phyloP scores from a whole-genome alignment of 2,888 invertebrate genomes.

The Eudemis profundana region DNA sequence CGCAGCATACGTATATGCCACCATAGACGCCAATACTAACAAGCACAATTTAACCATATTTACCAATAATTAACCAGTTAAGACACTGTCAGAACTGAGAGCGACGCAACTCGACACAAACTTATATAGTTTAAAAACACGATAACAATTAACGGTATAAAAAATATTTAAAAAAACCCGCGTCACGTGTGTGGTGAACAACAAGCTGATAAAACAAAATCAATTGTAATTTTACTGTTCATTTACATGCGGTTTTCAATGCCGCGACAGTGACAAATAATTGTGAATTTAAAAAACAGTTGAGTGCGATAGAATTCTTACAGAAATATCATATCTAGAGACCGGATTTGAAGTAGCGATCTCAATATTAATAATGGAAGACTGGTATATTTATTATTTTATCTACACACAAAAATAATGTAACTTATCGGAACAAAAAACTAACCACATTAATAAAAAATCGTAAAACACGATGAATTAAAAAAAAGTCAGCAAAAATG shows the following conservation, averaged over 20 bases:
- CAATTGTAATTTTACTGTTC: background rate
- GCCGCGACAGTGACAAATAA: no score
- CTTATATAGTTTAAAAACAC: no score
- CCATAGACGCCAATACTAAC: background rate
- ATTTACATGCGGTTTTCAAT: no score
- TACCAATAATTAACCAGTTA: background rate
- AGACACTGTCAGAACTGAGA: background rate
- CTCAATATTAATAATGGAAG: no score
- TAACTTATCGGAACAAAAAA: no score
- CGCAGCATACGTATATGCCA: slow-evolving; percentile 20
- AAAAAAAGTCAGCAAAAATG: slow-evolving; percentile 46
- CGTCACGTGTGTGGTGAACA: background rate
- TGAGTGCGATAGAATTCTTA: no score
- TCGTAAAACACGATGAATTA: slow-evolving; percentile 31
- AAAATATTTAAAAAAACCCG: background rate
- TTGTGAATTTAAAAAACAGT: background rate
- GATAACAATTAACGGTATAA: no score
- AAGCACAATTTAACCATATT: slow-evolving; percentile 16
- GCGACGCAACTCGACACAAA: no score
- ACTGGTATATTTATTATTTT: background rate
- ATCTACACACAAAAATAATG: no score
- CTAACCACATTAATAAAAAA: slow-evolving; percentile 1
- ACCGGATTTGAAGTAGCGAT: no score
- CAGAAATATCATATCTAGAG: no score
- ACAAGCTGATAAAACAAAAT: slow-evolving; percentile 10